Conservation (phyloP, 2,113 vertebrate species). For the Scomber japonicus region DNA sequence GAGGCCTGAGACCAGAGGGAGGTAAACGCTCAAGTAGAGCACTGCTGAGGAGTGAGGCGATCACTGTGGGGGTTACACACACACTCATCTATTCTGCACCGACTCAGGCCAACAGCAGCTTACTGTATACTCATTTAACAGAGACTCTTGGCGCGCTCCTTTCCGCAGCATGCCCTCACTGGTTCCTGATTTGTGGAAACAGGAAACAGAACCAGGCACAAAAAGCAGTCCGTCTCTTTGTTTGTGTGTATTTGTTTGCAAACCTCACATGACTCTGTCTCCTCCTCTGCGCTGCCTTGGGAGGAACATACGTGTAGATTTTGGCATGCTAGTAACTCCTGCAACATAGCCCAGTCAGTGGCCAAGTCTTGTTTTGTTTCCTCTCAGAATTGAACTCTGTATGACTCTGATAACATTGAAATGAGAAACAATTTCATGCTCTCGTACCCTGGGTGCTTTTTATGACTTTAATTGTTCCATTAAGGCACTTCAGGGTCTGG, state of each 20-base stretch:
- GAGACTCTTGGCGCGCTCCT: conserved; percentile 48
- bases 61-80: conserved; percentile 54
- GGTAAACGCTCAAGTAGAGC: conserved; percentile 43
- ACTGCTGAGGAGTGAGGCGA: conserved; percentile 44
- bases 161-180: conserved; percentile 50
- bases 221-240: conserved; percentile 33
- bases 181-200: conserved; percentile 68
- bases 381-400: conserved; percentile 79
- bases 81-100: conserved; percentile 37
- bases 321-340: conserved; percentile 56
- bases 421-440: conserved; percentile 77
- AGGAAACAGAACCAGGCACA: conserved; percentile 60
- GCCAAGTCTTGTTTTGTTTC: conserved; percentile 71
- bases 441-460: conserved; percentile 60
- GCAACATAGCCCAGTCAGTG: conserved; percentile 49
- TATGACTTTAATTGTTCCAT: conserved; percentile 79
- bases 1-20: conserved; percentile 39
- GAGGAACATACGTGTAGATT: conserved; percentile 65
- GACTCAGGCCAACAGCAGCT: conserved; percentile 55
- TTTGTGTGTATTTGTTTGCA: conserved; percentile 59
- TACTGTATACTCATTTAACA: conserved; percentile 55
- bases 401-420: conserved; percentile 83
- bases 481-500: conserved; percentile 69
- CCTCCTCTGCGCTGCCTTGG: conserved; percentile 42
- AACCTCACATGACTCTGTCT: conserved; percentile 44